Base-by-base conservation (phyloP, 2,888 invertebrate species). In the Catocala fraxini region DNA sequence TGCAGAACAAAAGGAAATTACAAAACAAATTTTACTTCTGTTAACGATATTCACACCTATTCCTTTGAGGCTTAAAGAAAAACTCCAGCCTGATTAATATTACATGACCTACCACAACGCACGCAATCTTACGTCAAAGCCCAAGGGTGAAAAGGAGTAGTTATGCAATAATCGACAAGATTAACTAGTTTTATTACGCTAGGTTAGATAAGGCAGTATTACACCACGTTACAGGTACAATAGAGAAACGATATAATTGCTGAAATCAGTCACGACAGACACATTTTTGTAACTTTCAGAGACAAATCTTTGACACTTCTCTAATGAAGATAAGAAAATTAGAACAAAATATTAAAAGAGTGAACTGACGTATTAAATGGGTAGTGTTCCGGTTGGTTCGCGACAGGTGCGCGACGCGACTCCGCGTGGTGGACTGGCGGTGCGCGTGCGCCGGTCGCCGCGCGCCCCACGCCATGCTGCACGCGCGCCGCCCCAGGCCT, bases 361-460 rank as follows among this genome's bases (percentile, higher is more conserved):
- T 12, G 60, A 76, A 83, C 84, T 80, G 77, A 84, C 81, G 65
- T 73, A 68, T 70, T 75, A 63, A 60, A 59, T 71, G 59, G 60
- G 69, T 63, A 64, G 70, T 65, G 68, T 74, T 68, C 77, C 71
- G 79, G 61, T 75, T 71, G 75, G 73, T 51, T 84, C 86, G 89
- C 86, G 88, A 85, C 86, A 83, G 83, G 83, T 88, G 87, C 89
- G 90, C 92, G 90, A 83, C 87, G 87, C 92, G 91, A 81, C 85
- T 83, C 73, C 89, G 90, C 90, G 91, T 87, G 81, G 81, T 86
- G 77, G 81, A 92, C 92, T 92, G 92, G 75, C 82, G 68, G 41
- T 77, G 85, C 84, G 82, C 83, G 79, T 82, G 84, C 82, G 82
- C 75, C 69, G 76, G 72, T 66, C 70, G 66, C 70, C 60, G 65